Evolutionary conservation across 2,113 vertebrate genomes (phyloP), one percentile per base, ranked within the genome.

Genomic region (Tachysurus vachellii): DNA sequence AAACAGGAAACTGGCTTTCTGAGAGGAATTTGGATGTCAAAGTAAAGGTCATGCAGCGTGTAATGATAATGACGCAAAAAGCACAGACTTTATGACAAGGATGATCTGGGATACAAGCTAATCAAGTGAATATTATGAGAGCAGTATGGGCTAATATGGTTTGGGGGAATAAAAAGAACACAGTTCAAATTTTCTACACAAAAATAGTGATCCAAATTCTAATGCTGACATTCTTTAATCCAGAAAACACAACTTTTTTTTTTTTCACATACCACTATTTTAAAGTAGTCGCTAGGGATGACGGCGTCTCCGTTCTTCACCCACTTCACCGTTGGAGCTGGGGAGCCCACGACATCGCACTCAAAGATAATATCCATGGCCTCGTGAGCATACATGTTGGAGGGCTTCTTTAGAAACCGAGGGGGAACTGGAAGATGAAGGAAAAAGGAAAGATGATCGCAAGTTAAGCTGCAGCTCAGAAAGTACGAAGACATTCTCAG

Each of bases 231-330:
- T 13, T 76, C 73, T n/a, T n/a, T 59, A 53, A 23, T 82, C 26
- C 8, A 82, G 21, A 50, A 81, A 61, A 1, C 17, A 42, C 1
- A 0, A 62, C 21, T 36, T 36, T 36, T 36, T 36, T 36, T 36
- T 36, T 36, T 36, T 80, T 14, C 36, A n/a, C 97, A 96, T 88
- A 99, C 98, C 77, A 99, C 95, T 14, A 99, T 99, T 93, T 98
- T 99, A 93, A 99, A 99, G 92, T 99, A 99, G 93, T 99, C 98
- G 6, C 98, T 99, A 50, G 98, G 98, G 87, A 99, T 99, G 80
- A 99, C 98, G 28, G 99, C 92, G 0, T 99, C 98, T 84, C 98
- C 98, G 4, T 99, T 99, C 93, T 99, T 99, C 87, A 99, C 95
- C 98, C 98, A 99, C 80, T 97, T 99, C 86, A 99, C 97, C 0